A percentile compares a stretch with the other conserved stretches of the same genome.
Evolutionary conservation across 1,140 invertebrate genomes (phyloP).

Genomic region (Drosophila ogumai): DNA sequence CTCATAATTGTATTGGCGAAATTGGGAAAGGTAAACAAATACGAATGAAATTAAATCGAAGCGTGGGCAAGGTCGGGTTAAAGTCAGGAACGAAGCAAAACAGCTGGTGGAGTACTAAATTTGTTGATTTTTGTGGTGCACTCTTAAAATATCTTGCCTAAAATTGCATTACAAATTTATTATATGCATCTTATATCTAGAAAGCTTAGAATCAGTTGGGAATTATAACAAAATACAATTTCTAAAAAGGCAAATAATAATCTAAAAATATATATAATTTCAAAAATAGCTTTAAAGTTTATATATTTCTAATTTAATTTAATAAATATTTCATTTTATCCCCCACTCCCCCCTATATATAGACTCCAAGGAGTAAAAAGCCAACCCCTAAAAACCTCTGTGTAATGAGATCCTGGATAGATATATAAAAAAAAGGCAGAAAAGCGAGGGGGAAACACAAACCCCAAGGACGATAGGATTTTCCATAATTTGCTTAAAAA

Average conservation of each 20-base stretch:
- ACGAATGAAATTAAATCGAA: slow-evolving; percentile 57
- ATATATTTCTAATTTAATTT: too few species aligned
- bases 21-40: slow-evolving; percentile 72
- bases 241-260: too few species aligned
- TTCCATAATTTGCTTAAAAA: slow-evolving; percentile 20
- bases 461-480: not conserved
- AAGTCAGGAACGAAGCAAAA: not conserved
- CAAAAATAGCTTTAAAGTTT: too few species aligned
- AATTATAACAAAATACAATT: too few species aligned
- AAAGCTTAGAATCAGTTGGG: too few species aligned
- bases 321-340: not conserved
- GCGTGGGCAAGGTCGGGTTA: not conserved
- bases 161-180: too few species aligned
- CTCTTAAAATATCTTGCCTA: too few species aligned
- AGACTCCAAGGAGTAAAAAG: not conserved
- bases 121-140: too few species aligned
- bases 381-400: not conserved
- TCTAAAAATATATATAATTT: too few species aligned
- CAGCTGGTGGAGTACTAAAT: not conserved
- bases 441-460: not conserved
- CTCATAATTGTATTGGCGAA: slow-evolving; percentile 35
- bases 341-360: too few species aligned
- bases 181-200: too few species aligned
- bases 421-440: not conserved
- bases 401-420: slow-evolving; percentile 13